Evolutionary conservation across 1,140 invertebrate genomes (phyloP).

Genomic region (Propsilocerus akamusi): DNA sequence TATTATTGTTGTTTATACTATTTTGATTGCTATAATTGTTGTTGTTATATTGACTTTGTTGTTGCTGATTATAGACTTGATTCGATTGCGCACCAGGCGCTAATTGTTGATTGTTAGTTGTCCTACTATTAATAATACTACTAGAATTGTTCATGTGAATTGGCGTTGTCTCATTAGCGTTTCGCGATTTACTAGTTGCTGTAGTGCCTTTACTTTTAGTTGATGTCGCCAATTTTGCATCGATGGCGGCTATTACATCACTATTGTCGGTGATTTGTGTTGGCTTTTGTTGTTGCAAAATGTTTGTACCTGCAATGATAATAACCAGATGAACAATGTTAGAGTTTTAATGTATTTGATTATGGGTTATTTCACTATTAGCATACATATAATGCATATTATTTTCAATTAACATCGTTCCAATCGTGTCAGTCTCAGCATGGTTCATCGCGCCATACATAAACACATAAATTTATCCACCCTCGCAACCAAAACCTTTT

Average conservation of each 20-base stretch:
- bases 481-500: too few species aligned
- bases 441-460: too few species aligned
- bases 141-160: conserved; percentile 1
- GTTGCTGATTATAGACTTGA: not conserved
- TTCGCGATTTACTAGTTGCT: not conserved
- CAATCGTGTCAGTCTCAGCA: not conserved
- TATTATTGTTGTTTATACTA: not conserved
- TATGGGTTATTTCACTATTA: too few species aligned
- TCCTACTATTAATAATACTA: not conserved
- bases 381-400: too few species aligned
- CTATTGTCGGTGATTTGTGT: not conserved
- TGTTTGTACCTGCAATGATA: not conserved
- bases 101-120: not conserved
- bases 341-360: too few species aligned
- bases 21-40: conserved; percentile 3
- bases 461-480: too few species aligned
- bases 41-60: not conserved
- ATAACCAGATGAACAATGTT: too few species aligned
- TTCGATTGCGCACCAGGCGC: not conserved
- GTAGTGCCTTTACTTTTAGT: not conserved
- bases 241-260: not conserved
- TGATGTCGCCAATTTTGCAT: not conserved
- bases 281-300: not conserved
- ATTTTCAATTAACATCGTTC: not conserved
- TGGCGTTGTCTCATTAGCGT: not conserved